Conservation (phyloP, 2,113 vertebrate genomes). For the Rafetus swinhoei region DNA sequence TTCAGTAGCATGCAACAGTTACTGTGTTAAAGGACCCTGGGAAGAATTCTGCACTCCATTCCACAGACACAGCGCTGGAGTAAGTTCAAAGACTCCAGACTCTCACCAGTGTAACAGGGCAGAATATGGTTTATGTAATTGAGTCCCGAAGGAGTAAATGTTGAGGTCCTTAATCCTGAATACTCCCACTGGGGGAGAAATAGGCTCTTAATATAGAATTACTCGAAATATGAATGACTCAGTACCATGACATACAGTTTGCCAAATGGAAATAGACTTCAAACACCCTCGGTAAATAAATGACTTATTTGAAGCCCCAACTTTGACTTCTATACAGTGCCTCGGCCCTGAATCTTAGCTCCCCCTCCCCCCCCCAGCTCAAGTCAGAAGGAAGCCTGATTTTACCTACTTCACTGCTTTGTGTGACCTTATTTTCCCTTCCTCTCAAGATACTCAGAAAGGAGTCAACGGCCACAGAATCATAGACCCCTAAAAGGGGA, state of each 20-base stretch:
- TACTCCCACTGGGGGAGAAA: neutral
- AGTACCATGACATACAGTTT: neutral
- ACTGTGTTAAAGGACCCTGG: neutral
- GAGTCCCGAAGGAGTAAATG: neutral
- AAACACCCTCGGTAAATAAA: neutral
- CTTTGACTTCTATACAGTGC: neutral
- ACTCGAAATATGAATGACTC: neutral
- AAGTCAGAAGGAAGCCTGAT: neutral
- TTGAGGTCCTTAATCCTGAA: neutral
- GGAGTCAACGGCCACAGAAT: neutral
- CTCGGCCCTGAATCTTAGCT: neutral
- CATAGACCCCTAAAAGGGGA: no score
- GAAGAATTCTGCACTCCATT: neutral
- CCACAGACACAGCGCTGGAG: neutral
- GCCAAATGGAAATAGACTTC: neutral
- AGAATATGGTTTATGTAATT: neutral
- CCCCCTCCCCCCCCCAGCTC: fast-evolving
- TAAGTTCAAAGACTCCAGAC: neutral
- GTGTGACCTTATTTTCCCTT: neutral
- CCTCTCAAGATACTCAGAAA: neutral
- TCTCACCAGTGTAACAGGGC: neutral
- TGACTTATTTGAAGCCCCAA: neutral
- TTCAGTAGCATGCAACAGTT: neutral
- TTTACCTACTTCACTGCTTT: fast-evolving
- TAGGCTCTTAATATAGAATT: neutral